phyloP scores from a whole-genome alignment of 2,888 invertebrate genomes.

The Thecophora atra region DNA sequence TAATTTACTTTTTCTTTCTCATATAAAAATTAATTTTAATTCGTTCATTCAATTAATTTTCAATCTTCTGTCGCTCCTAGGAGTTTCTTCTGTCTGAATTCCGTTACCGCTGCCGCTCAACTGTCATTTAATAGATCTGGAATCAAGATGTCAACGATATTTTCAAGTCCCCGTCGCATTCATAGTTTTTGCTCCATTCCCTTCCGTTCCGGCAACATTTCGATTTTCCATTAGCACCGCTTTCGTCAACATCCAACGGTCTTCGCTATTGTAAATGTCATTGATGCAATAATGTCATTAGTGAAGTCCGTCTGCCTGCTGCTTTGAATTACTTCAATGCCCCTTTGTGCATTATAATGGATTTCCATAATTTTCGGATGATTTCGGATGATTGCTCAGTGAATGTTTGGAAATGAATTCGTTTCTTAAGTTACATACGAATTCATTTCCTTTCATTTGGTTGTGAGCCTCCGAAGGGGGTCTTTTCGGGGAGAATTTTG shows the following conservation, averaged over 20 bases:
- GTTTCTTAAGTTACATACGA: background rate
- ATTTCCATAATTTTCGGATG: constrained; percentile 44
- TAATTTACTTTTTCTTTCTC: no score
- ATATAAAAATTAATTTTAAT: no score
- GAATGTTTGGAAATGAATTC: constrained; percentile 6
- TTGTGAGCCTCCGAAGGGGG: constrained; percentile 5
- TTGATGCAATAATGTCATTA: constrained; percentile 8
- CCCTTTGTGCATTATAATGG: constrained; percentile 41
- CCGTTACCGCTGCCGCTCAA: background rate
- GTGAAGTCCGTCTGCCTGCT: constrained; percentile 4
- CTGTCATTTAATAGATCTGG: constrained; percentile 8
- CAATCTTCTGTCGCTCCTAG: background rate
- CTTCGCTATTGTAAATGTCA: background rate
- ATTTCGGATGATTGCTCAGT: constrained; percentile 14
- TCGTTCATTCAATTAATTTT: no score
- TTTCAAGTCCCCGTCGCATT: background rate
- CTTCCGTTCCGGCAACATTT: background rate
- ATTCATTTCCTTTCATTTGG: background rate
- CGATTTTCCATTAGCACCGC: constrained; percentile 25
- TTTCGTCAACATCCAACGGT: background rate
- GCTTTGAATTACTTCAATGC: constrained; percentile 41
- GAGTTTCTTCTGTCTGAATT: background rate
- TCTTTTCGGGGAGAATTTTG: background rate
- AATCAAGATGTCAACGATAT: constrained; percentile 30
- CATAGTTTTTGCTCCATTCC: background rate